Evolutionary conservation across 2,797 vertebrate genomes (phyloP), one percentile per base, ranked within the genome.

Genomic region (Cynodonichthys magdalenae): DNA sequence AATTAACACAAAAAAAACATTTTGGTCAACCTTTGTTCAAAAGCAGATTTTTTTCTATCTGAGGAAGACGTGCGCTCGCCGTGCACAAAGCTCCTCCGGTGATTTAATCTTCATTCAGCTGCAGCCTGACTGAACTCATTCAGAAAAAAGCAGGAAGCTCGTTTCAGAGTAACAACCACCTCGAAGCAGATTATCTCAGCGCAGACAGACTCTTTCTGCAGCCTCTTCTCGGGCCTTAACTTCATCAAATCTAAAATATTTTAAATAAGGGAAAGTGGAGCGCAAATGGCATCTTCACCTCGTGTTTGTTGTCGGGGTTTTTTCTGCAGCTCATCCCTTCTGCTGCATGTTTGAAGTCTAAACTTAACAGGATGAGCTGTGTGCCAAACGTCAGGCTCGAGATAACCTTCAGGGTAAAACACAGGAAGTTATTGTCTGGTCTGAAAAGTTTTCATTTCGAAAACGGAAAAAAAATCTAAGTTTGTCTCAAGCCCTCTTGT

Each of bases 331-430:
- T 80, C 79, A 75, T 79, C 77, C 69, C 71, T 61, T 81, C 79
- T 80, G 83, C 74, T 58, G 12, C 77, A 75, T 88, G 86, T 88
- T 90, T 87, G 62, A 63, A 85, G 73, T 88, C 79, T 83, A 89
- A 85, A 85, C 44, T 19, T 54, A 73, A 79, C 71, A 74, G 77
- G 66, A 82, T 77, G 81, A 82, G 69, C 55, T 18, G 59, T 66
- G 66, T 65, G 72, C 77, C 75, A 84, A 80, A 80, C 83, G 84
- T 82, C 72, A 69, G 49, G 58, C 63, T 71, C 5, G 5, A 64
- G 69, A 79, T 68, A 72, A 74, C 65, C 78, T 56, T 62, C n/a
- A 46, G 29, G 58, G 63, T 49, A 47, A 39, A 53, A 41, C 29
- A 54, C 53, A 76, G 71, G 68, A 84, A 75, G 62, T 59, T 5